Conservation (phyloP, 2,888 invertebrate species). For the Lasiommata megera region DNA sequence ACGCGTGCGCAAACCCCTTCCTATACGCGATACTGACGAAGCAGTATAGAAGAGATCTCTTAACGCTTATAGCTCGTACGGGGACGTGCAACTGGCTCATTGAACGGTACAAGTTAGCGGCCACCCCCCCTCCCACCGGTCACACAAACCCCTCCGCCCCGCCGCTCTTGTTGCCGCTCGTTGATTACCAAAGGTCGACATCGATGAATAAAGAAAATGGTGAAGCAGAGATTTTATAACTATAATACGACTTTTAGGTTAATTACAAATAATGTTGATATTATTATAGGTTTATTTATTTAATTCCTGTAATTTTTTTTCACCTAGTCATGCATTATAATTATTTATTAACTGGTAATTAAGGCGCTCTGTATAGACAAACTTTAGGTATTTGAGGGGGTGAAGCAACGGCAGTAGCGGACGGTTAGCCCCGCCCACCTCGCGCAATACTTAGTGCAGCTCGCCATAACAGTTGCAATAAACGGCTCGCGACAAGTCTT, state of each 20-base stretch:
- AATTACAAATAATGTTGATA: constrained; percentile 50
- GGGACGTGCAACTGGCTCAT: constrained; percentile 69
- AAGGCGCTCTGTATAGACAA: too few species aligned
- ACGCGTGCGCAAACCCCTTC: constrained; percentile 96
- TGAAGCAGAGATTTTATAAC: constrained; percentile 53
- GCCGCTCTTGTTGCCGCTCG: constrained; percentile 57
- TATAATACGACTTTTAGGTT: constrained; percentile 44
- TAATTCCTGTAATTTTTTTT: constrained; percentile 44
- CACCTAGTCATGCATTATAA: neutral
- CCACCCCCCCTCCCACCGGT: constrained; percentile 68
- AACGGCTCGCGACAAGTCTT: too few species aligned
- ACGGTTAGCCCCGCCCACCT: too few species aligned
- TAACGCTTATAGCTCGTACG: constrained; percentile 84
- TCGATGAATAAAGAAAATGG: constrained; percentile 60
- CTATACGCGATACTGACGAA: constrained; percentile 94
- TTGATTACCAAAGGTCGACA: constrained; percentile 58
- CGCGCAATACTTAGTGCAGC: too few species aligned
- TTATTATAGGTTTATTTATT: constrained; percentile 57
- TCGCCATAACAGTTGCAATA: too few species aligned
- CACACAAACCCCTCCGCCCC: constrained; percentile 68
- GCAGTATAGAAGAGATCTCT: constrained; percentile 90
- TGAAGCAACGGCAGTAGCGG: too few species aligned
- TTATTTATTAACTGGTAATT: too few species aligned
- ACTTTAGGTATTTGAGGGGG: too few species aligned
- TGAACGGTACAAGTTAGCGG: constrained; percentile 61